Evolutionary conservation across 2,797 vertebrate species (phyloP), one percentile per base, ranked within the genome.

Genomic region (Semaprochilodus insignis): DNA sequence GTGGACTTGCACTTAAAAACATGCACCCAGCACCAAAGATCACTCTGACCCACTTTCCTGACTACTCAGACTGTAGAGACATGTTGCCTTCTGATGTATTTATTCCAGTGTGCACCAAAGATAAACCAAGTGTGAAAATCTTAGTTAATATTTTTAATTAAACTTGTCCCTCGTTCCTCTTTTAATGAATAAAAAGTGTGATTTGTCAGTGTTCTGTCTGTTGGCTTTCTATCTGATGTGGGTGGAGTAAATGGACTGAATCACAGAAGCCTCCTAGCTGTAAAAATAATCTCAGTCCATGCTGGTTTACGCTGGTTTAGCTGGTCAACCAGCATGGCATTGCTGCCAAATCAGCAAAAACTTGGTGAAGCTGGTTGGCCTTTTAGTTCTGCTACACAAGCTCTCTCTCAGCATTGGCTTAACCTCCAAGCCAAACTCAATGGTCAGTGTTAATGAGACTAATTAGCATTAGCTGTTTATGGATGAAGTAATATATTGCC

Each of bases 161-260:
- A 7, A 21, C 14, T 25, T 72, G 4, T 23, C n/a, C 15, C 8
- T 44, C 31, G 34, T 31, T 51, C 54, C 25, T 10, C 48, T 40
- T 59, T 74, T n/a, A 48, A 36, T 59, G 54, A 74, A 74, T 74
- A 36, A 74, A 74, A n/a, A 27, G 3, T 10, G 4, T 55, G 54
- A 13, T 57, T 34, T 59, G 31, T 36, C 27, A 21, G 31, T 59
- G 51, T 21, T 59, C 21, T 27, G 54, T 27, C 52, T 21, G 72
- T 27, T 34, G 15, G 25, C 23, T 25, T 67, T 17, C 4, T 25
- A 51, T n/a, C 6, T 54, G 14, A 52, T 34, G 51, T 17, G 6
- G 16, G 16, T 57, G 17, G 54, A 57, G 54, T 57, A 57, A 13
- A 13, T 48, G 10, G 44, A 13, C 11, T 48, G 10, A 13, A 48